These are phyloP conservation scores for Aethes cnicana DNA, from an alignment of 2,888 invertebrate species.

Conservation along the genomic window DNA sequence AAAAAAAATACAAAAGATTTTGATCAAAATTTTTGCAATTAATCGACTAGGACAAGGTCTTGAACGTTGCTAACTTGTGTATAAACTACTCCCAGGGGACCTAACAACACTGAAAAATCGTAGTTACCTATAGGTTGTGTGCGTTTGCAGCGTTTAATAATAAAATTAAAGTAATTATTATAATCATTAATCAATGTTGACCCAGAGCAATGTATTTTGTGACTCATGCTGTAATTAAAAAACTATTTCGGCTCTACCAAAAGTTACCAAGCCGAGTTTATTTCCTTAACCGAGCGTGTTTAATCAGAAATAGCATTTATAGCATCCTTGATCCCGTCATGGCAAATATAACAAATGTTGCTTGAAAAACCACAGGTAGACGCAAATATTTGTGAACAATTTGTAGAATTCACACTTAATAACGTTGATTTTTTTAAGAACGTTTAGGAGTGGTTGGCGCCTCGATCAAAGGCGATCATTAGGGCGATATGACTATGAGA, in stretches of 20 bases:
- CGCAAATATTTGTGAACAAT: slow-evolving; percentile 81
- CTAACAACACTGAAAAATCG: too few relatives aligned
- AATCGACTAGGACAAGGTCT: too few relatives aligned
- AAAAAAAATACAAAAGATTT: too few relatives aligned
- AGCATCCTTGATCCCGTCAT: slow-evolving; percentile 68
- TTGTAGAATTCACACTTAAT: slow-evolving; percentile 81
- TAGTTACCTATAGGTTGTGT: too few relatives aligned
- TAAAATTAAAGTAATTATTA: neutral
- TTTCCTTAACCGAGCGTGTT: slow-evolving; percentile 58
- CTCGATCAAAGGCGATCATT: slow-evolving; percentile 67
- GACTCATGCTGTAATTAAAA: slow-evolving; percentile 16
- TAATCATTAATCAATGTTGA: neutral
- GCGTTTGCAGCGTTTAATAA: too few relatives aligned
- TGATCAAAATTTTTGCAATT: too few relatives aligned
- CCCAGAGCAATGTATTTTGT: slow-evolving; percentile 3
- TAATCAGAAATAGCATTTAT: slow-evolving; percentile 64
- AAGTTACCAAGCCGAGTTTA: slow-evolving; percentile 2
- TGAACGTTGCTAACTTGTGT: too few relatives aligned
- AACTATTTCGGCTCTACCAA: slow-evolving; percentile 2
- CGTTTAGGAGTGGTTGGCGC: slow-evolving; percentile 53
- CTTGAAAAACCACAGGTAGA: slow-evolving; percentile 76
- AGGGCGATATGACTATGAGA: slow-evolving; percentile 46
- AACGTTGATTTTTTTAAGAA: slow-evolving; percentile 59
- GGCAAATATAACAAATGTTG: slow-evolving; percentile 67
- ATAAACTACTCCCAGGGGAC: too few relatives aligned